A percentile compares a stretch with the other conserved stretches of the same genome.
phyloP scores from a whole-genome alignment of 2,797 vertebrate genomes.

The Lacerta bilineata region DNA sequence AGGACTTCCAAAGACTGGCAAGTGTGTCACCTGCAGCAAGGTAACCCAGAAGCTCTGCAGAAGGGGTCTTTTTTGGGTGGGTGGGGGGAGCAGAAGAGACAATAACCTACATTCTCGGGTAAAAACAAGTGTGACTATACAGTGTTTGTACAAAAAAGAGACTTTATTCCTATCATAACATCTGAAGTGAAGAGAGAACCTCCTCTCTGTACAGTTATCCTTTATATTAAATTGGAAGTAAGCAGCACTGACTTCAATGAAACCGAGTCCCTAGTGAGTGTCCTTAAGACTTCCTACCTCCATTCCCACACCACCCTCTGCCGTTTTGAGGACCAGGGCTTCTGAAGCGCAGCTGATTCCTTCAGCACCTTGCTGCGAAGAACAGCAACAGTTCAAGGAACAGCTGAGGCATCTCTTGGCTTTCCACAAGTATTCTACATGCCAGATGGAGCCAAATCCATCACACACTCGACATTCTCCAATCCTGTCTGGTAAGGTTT shows the following conservation, averaged over 20 bases:
- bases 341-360: background rate
- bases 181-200: background rate
- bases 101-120: no score
- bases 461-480: accelerated
- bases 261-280: background rate
- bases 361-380: background rate
- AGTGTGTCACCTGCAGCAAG: background rate
- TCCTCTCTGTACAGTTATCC: no score
- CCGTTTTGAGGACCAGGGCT: background rate
- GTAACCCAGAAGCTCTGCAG: background rate
- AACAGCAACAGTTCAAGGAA: background rate
- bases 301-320: background rate
- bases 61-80: no score
- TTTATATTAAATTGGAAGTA: background rate
- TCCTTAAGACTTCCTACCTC: background rate
- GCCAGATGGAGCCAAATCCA: background rate
- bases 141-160: constrained; percentile 4
- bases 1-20: background rate
- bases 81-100: no score
- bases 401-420: constrained; percentile 28
- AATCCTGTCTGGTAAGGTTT: background rate
- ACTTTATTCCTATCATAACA: background rate
- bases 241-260: background rate
- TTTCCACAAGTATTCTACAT: background rate
- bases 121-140: background rate